Evolutionary conservation across 2,888 invertebrate genomes (phyloP), one percentile per base, ranked within the genome.

Genomic region (Watsonalla binaria): DNA sequence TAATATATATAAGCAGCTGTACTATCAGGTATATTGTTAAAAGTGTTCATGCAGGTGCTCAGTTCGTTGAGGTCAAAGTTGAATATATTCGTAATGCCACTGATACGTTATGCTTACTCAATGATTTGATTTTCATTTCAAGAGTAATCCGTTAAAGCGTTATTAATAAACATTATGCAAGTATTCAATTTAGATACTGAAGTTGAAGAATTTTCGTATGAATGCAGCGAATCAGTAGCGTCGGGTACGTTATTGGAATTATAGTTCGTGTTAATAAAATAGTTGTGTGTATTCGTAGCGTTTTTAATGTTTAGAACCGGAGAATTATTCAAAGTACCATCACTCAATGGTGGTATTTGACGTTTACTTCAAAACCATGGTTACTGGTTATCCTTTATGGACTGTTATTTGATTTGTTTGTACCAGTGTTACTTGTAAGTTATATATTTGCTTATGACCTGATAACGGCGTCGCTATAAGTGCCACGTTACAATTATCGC

Each of bases 11-110:
- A 49, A 39, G 49, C 35, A 11, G 15, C 14, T 37, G 14, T 15
- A 37, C 37, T 11, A 42, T 5, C 11, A 39, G 39, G 7, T 5
- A 49, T 49, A 49, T 39, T 14, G 49, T 49, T 14, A 49, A 37
- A 15, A 15, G 49, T 37, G 37, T 49, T 49, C 37, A 49, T 49
- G 39, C 49, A 49, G 37, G 49, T 49, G 49, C 37, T 5, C 39
- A 39, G 39, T 37, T 37, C 8, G 49, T 37, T 48, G 47, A 37
- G 49, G 49, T 49, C 48, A 48, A 8, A 49, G 14, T 37, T 37
- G 15, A 49, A 49, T 34, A 37, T 49, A 37, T 49, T 37, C 37
- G 49, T 37, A 39, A 49, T 49, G 13, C 37, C 37, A 49, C 37
- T 33, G 37, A 49, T 14, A 49, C 49, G 33, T 37, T 15, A 49